Percentiles rank a stretch among this genome's conserved stretches.
These are phyloP conservation scores for Aptenodytes forsteri DNA, from an alignment of 2,113 vertebrate genomes.

Conservation along the genomic window DNA sequence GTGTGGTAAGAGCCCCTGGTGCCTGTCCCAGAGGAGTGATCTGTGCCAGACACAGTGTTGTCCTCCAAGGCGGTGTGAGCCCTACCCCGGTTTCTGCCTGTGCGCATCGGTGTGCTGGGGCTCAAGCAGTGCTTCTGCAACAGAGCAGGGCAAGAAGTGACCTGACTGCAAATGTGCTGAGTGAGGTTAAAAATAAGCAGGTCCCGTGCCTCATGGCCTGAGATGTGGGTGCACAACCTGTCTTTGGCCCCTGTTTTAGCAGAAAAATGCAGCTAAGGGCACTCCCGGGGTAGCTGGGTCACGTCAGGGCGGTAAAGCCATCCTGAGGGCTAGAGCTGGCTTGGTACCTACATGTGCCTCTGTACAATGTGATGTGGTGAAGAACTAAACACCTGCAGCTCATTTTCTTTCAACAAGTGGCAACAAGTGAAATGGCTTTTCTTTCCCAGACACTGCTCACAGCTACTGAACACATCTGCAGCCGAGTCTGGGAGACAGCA, in stretches of 20 bases:
- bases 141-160: neutral
- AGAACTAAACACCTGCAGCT: neutral
- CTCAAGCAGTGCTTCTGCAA: neutral
- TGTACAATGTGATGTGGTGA: rapidly evolving
- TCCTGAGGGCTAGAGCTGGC: neutral
- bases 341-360: neutral
- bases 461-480: neutral
- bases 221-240: neutral
- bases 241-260: neutral
- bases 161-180: neutral
- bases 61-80: rapidly evolving
- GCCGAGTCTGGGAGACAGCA: rapidly evolving
- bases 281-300: neutral
- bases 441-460: neutral
- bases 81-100: rapidly evolving
- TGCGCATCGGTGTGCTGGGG: rapidly evolving
- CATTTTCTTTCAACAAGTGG: neutral
- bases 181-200: rapidly evolving
- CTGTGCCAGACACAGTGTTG: neutral
- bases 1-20: neutral
- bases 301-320: neutral
- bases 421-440: neutral
- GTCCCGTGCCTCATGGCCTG: neutral
- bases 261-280: neutral
- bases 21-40: neutral